phyloP scores from a whole-genome alignment of 30 jellyfish, hydroid and myxozoan genomes.

The Phacellophora camtschatica region DNA sequence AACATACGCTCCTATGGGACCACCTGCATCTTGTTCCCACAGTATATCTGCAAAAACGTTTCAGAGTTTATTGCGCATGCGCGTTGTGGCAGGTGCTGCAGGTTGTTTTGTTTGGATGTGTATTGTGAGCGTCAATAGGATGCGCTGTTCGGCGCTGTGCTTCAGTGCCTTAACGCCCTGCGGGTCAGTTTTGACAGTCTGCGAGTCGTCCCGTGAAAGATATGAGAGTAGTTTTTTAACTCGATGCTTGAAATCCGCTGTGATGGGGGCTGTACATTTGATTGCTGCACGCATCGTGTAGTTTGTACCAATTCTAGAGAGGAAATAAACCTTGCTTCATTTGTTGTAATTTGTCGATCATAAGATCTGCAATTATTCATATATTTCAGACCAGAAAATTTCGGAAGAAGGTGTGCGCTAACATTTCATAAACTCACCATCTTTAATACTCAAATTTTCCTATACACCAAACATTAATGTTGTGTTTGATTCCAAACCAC shows the following conservation, averaged over 20 bases:
- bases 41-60: slow-evolving; percentile 60
- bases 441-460: no score
- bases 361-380: no score
- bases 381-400: no score
- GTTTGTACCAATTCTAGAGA: no score
- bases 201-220: slow-evolving; percentile 54
- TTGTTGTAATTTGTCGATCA: no score
- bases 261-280: background rate
- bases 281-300: background rate
- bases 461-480: no score
- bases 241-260: slow-evolving; percentile 61
- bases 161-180: slow-evolving; percentile 80
- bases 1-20: slow-evolving; percentile 78
- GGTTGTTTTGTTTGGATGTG: slow-evolving; percentile 84
- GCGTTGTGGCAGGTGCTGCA: slow-evolving; percentile 81
- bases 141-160: slow-evolving; percentile 78
- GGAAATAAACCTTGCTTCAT: no score
- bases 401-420: no score
- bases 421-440: no score
- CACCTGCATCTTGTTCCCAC: slow-evolving; percentile 91
- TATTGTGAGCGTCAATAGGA: slow-evolving; percentile 77
- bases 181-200: slow-evolving; percentile 74
- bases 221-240: slow-evolving; percentile 10
- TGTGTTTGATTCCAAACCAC: no score
- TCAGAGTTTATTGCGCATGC: slow-evolving; percentile 74